Percentiles rank a stretch among this genome's conserved stretches.
Evolutionary conservation across 2,888 invertebrate genomes (phyloP).

Genomic region (Cyrtodaria siliqua): DNA sequence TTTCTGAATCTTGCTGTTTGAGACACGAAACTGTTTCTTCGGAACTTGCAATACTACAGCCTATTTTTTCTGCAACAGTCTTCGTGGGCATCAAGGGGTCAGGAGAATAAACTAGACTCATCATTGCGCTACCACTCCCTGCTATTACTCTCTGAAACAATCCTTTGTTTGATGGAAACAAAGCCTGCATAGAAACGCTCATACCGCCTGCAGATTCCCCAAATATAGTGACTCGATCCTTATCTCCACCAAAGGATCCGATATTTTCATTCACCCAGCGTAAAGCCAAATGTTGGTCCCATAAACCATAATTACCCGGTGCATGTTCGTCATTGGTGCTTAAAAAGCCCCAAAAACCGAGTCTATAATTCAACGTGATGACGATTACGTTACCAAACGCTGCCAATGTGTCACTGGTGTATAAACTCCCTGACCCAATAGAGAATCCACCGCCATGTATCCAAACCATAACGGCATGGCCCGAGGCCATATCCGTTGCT

Average conservation of each 20-base stretch:
- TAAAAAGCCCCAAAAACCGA: slow-evolving; percentile 20
- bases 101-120: neutral
- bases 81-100: neutral
- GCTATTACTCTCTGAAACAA: slow-evolving; percentile 14
- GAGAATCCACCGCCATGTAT: slow-evolving; percentile 18
- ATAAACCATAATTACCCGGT: slow-evolving; percentile 23
- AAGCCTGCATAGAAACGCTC: slow-evolving; percentile 7
- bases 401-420: neutral
- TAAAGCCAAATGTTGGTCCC: slow-evolving; percentile 30
- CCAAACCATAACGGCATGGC: slow-evolving; percentile 22
- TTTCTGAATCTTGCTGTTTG: neutral
- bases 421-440: neutral
- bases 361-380: slow-evolving; percentile 20
- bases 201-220: slow-evolving; percentile 24
- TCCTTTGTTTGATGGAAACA: slow-evolving; percentile 9
- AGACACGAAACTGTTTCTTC: slow-evolving; percentile 6
- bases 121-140: slow-evolving; percentile 13
- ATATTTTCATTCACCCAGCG: slow-evolving; percentile 4
- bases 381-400: slow-evolving; percentile 12
- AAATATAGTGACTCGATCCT: slow-evolving; percentile 17
- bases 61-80: neutral
- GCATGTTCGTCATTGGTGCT: slow-evolving; percentile 17
- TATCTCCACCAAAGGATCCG: slow-evolving; percentile 17
- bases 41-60: neutral
- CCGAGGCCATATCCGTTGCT: neutral